Evolutionary conservation across 2,888 invertebrate genomes (phyloP), one percentile per base, ranked within the genome.

Genomic region (Poecilus cupreus): DNA sequence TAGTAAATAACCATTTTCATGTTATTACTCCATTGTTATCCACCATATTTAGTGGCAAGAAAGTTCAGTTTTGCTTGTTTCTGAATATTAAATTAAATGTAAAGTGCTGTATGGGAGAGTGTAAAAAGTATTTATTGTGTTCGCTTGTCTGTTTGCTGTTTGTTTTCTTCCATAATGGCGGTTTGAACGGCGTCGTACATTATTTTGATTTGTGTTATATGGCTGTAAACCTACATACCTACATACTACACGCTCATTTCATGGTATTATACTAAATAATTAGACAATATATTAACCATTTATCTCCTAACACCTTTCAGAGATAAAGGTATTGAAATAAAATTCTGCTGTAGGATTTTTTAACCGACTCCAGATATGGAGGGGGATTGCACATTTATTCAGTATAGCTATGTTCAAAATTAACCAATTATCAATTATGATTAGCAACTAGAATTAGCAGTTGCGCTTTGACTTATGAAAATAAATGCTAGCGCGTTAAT

Each of bases 1-100:
- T 24, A 43, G 76, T 76, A 76, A 76, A 76, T 77, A 60, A 77
- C 20, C 46, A 60, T 77, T 64, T 77, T 60, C 60, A 51, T 43
- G 60, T 77, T 64, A 77, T 60, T 77, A 64, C 64, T 60, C 60
- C 46, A 77, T 77, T 77, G 77, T 77, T 77, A 46, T 8, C 13
- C 37, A 26, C 39, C 49, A 57, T 76, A 76, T 76, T 76, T 76
- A 76, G 57, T 76, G 37, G 54, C 54, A 68, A 13, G 64, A 51
- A 76, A 51, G 76, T 72, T 43, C 22, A 72, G 24, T 46, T 72
- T 46, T 43, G 72, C 46, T 24, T 72, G 72, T 72, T 43, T 72
- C 72, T 72, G 46, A 72, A 72, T 72, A 72, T 72, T 43, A 72
- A 72, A 72, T 46, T 72, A 43, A 68, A 68, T 68, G 64, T 68